Percentiles rank a stretch among this genome's conserved stretches.
These are phyloP conservation scores for Lasioglossum vierecki DNA, from an alignment of 2,888 invertebrate genomes.

Conservation along the genomic window DNA sequence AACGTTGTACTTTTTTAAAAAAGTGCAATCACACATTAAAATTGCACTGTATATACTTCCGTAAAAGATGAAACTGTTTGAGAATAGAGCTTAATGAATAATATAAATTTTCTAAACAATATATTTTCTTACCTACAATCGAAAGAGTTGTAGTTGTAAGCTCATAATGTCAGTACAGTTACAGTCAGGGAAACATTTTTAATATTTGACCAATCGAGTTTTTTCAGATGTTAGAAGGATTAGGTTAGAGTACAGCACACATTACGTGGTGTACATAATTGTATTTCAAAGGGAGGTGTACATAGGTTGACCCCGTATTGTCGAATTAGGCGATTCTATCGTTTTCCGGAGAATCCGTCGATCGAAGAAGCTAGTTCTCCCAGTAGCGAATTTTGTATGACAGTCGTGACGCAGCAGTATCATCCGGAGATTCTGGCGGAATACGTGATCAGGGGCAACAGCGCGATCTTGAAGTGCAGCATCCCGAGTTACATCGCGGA, in stretches of 20 bases:
- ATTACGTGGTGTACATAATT: too few species aligned
- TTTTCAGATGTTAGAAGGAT: too few species aligned
- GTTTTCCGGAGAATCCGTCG: not conserved
- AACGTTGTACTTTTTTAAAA: not conserved
- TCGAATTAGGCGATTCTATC: not conserved
- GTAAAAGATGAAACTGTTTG: not conserved
- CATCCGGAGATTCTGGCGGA: slow-evolving; percentile 90
- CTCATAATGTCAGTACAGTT: too few species aligned
- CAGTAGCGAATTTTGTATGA: slow-evolving; percentile 23
- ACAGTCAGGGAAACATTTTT: too few species aligned
- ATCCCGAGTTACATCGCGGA: slow-evolving; percentile 91
- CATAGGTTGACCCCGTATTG: not conserved
- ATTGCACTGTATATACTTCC: not conserved
- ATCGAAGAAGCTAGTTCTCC: not conserved
- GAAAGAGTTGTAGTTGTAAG: too few species aligned
- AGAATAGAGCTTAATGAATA: not conserved
- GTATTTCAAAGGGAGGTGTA: too few species aligned
- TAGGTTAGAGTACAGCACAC: too few species aligned
- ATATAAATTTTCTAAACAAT: not conserved
- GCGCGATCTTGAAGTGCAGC: slow-evolving; percentile 89
- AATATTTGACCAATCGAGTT: too few species aligned
- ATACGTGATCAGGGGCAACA: slow-evolving; percentile 90
- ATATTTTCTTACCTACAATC: not conserved
- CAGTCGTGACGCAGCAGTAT: slow-evolving; percentile 90
- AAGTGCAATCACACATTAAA: not conserved